phyloP scores from a whole-genome alignment of 2,797 vertebrate species.

The Gymnocypris eckloni region DNA sequence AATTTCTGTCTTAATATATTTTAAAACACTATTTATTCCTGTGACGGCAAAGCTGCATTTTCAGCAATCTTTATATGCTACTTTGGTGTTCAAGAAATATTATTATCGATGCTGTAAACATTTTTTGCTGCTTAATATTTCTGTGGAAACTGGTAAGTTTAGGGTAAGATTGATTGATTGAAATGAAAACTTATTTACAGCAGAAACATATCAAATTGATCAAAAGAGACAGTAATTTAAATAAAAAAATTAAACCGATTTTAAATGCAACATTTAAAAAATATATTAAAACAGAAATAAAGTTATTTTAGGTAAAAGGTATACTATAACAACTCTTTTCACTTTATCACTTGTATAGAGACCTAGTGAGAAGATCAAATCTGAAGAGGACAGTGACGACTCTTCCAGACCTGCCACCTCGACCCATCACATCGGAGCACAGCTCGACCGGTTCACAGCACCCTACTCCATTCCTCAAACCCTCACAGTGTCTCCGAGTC shows the following conservation, averaged over 20 bases:
- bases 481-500: slow-evolving; percentile 65
- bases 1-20: background rate
- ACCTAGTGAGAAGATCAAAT: slow-evolving; percentile 43
- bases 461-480: slow-evolving; percentile 67
- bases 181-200: background rate
- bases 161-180: background rate
- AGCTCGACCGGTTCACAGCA: slow-evolving; percentile 54
- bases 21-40: background rate
- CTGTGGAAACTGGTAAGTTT: background rate
- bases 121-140: background rate
- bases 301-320: background rate
- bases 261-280: background rate
- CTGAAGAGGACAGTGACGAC: slow-evolving; percentile 64
- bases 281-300: background rate
- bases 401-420: slow-evolving; percentile 53
- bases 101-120: background rate
- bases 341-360: slow-evolving; percentile 65
- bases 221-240: background rate
- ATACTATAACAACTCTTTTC: background rate
- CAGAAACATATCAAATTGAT: no score
- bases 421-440: slow-evolving; percentile 50
- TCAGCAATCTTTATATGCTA: background rate
- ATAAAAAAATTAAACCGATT: background rate
- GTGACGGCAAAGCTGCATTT: background rate
- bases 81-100: background rate